Evolutionary conservation across 2,113 vertebrate species (phyloP), one percentile per base, ranked within the genome.

Genomic region (Octodon degus): DNA sequence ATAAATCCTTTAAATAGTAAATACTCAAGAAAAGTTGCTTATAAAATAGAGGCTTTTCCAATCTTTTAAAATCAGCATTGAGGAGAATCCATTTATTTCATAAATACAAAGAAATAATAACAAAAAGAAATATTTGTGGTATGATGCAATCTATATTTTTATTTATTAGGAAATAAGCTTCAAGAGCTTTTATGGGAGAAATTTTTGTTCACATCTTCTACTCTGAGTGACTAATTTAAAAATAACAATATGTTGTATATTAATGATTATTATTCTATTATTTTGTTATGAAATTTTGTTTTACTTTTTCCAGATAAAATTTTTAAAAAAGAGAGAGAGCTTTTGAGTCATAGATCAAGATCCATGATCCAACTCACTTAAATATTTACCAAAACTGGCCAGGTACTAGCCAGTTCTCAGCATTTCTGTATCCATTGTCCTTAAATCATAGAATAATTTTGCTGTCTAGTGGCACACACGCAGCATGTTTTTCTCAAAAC

Each of bases 401-500:
- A 10, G 2, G 72, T 20, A 43, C 8, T 55, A 16, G 13, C 20
- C 13, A 19, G 37, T 87, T 3, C 40, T 86, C 53, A 53, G n/a
- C 7, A 87, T 43, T 13, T 83, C 89, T 22, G 1, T 32, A 47
- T 19, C 13, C 17, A 93, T n/a, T 91, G 34, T 80, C 62, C 37
- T 68, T 76, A 77, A 62, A 86, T 79, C 13, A 34, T 17, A 58
- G 74, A 87, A 87, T 68, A 96, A 94, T 81, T 89, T 85, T 40
- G 86, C 55, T 77, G 7, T 89, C 90, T 89, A 93, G 11, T n/a
- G 16, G 55, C 55, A 47, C 22, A 50, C 14, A 43, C 6, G 43
- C 0, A 63, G 17, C 40, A n/a, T 93, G 43, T 90, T 94, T 96
- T 88, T 83, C 50, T 76, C 50, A 91, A 94, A 60, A 91, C 89